A percentile compares a stretch with the other conserved stretches of the same genome.
These are phyloP conservation scores for Esox masquinongy DNA, from an alignment of 2,797 vertebrate species.

Conservation along the genomic window DNA sequence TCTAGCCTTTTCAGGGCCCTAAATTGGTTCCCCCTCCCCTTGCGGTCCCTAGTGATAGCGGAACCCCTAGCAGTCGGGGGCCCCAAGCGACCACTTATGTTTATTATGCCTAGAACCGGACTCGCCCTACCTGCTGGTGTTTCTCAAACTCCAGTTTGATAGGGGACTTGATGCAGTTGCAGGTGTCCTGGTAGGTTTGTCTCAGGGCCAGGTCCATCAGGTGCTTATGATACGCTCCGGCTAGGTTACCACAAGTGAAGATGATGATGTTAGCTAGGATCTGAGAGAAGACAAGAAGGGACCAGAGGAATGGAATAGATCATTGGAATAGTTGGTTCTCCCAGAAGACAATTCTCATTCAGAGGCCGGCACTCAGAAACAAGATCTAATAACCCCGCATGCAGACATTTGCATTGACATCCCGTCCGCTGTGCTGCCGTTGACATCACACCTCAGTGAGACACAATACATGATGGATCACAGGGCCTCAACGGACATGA, in stretches of 20 bases:
- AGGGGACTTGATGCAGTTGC: constrained; percentile 97
- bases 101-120: too few relatives aligned
- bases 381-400: background rate
- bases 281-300: constrained; percentile 59
- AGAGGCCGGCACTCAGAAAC: background rate
- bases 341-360: background rate
- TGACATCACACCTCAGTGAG: too few relatives aligned
- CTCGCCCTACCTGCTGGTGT: constrained; percentile 86
- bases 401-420: background rate
- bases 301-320: background rate
- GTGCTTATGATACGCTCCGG: constrained; percentile 95
- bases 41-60: too few relatives aligned
- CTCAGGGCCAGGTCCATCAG: constrained; percentile 95
- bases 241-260: constrained; percentile 96
- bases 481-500: too few relatives aligned
- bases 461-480: too few relatives aligned
- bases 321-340: background rate
- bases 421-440: background rate
- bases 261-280: constrained; percentile 96
- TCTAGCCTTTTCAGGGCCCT: too few relatives aligned
- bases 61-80: too few relatives aligned
- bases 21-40: too few relatives aligned
- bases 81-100: too few relatives aligned
- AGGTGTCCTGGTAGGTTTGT: constrained; percentile 96
- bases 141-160: constrained; percentile 98